Base-by-base conservation (phyloP, 2,888 invertebrate genomes). In the Synanthedon andrenaeformis region DNA sequence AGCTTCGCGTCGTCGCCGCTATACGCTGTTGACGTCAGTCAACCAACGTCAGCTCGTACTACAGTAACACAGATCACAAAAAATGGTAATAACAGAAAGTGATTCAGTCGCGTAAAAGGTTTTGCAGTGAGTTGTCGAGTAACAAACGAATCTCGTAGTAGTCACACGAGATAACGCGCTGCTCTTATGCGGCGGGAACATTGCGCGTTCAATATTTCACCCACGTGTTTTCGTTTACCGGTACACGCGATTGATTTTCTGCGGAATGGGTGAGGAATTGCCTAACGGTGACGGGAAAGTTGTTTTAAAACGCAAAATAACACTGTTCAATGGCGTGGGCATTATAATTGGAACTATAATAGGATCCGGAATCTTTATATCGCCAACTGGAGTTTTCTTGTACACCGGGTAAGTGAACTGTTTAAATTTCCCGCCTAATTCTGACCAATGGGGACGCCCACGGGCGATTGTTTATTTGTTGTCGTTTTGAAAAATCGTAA, bases 301-400 rank as follows among this genome's bases (percentile, higher is more conserved):
- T 63, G 91, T 92, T 63, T 79, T 94, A 59, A 93, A 95, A 84
- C 90, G 95, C 57, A 94, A 94, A 87, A 92, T 96, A 66, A 95
- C 95, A 41, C 88, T 96, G 50, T 87, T 93, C 65, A 95, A 95
- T 84, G 96, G 96, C 62, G 94, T 96, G 28, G 93, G 94, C 35
- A 91, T 96, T 57, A 96, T 96, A 67, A 94, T 96, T 49, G 96
- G 96, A 45, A 93, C 93, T 41, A 96, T 96, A 66, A 94, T 96
- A 61, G 97, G 97, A 50, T 91, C 96, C 57, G 97, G 97, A 53
- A 97, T 97, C 65, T 97, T 97, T 78, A 93, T 97, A 63, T 93
- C 96, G 35, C 97, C 96, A n/a, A 93, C 95, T 60, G 93, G 93
- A 62, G 93, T 93, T 59, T 92, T 90, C 69, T 65, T 75, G 54